These are phyloP conservation scores for Siderastrea siderea DNA, from an alignment of 92 coral and sea anemone genomes.

Conservation along the genomic window DNA sequence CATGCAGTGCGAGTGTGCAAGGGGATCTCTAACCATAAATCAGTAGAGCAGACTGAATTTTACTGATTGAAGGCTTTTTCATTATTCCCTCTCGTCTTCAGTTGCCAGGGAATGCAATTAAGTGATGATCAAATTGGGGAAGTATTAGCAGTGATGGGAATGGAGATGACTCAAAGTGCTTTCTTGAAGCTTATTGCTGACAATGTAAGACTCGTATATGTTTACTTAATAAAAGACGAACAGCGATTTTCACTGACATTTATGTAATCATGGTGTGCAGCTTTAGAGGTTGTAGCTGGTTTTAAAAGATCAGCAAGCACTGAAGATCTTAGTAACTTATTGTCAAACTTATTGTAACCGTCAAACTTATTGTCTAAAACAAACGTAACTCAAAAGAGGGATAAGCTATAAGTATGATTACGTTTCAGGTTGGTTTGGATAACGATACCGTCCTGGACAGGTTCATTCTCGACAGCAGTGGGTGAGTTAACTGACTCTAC, in stretches of 20 bases:
- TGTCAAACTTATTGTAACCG: too few relatives aligned
- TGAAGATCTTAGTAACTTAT: too few relatives aligned
- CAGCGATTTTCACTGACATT: background rate
- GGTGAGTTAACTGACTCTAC: conserved; percentile 46
- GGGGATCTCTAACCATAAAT: too few relatives aligned
- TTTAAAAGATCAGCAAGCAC: background rate
- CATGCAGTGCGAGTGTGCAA: too few relatives aligned
- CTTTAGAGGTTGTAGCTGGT: background rate
- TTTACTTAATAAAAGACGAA: background rate
- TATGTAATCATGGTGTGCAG: background rate
- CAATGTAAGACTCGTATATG: conserved; percentile 10
- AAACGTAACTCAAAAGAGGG: too few relatives aligned
- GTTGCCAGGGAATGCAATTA: background rate
- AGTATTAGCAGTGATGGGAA: conserved; percentile 58
- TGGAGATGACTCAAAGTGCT: conserved; percentile 67
- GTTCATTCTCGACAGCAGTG: conserved; percentile 77
- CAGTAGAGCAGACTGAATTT: too few relatives aligned
- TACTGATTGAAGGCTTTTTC: too few relatives aligned
- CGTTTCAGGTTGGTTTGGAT: conserved; percentile 57
- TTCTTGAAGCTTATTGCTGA: conserved; percentile 37
- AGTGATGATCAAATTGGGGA: background rate
- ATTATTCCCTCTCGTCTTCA: background rate
- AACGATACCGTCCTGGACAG: conserved; percentile 39
- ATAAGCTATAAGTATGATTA: background rate
- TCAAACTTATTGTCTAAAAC: too few relatives aligned